Evolutionary conservation across 2,888 invertebrate species (phyloP).

Genomic region (Cremastinae sp.): DNA sequence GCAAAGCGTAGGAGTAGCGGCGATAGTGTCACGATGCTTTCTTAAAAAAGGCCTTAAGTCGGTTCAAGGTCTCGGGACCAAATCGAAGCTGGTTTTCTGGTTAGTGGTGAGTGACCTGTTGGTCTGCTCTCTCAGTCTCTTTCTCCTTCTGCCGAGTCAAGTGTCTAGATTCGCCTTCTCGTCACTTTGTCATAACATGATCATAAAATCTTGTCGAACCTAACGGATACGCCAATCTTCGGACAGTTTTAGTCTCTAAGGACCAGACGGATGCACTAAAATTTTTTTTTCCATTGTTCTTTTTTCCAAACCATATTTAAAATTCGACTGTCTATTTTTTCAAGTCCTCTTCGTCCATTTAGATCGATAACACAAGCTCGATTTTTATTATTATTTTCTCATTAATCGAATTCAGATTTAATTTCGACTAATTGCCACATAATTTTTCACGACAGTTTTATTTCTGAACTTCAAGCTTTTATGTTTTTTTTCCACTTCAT

Average conservation of each 20-base stretch:
- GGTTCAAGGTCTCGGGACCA: slow-evolving; percentile 73
- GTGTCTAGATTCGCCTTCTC: slow-evolving; percentile 26
- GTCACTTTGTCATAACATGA: slow-evolving; percentile 24
- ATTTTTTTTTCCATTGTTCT: neutral
- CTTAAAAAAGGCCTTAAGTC: slow-evolving; percentile 54
- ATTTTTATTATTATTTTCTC: no score
- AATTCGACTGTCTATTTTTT: no score
- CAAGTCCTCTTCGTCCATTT: no score
- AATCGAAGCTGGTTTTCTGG: slow-evolving; percentile 66
- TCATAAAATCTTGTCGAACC: slow-evolving; percentile 25
- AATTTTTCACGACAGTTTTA: no score
- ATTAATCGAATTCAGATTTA: no score
- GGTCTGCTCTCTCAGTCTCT: slow-evolving; percentile 32
- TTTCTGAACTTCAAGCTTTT: no score
- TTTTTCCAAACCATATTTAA: no score
- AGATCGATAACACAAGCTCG: no score
- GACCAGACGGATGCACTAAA: slow-evolving; percentile 6
- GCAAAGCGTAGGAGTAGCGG: slow-evolving; percentile 12
- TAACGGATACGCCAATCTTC: slow-evolving; percentile 26
- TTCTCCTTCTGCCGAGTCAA: neutral
- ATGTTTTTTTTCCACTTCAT: no score
- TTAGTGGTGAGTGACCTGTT: slow-evolving; percentile 73
- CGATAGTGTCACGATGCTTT: slow-evolving; percentile 43
- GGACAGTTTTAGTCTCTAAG: neutral
- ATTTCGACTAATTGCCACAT: no score